A percentile compares a stretch with the other conserved stretches of the same genome.
Evolutionary conservation across 2,888 invertebrate species (phyloP).

Genomic region (Ariolimax columbianus): DNA sequence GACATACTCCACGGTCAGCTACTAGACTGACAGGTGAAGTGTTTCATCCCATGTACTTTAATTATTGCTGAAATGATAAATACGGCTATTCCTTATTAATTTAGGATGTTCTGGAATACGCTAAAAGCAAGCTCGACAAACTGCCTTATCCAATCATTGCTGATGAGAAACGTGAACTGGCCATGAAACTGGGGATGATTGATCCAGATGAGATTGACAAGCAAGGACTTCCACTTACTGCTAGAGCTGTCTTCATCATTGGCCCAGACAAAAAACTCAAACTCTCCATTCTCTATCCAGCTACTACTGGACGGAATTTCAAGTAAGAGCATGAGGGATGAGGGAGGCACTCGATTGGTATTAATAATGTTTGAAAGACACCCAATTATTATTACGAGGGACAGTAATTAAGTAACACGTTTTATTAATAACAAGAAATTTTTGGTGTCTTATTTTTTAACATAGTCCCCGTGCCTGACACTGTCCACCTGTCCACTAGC

Average conservation of each 20-base stretch:
- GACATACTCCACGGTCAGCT: no score
- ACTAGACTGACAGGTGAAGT: no score
- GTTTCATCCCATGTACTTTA: no score
- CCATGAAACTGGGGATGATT: slow-evolving; percentile 91
- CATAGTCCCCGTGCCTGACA: no score
- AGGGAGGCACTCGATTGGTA: no score
- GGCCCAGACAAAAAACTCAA: slow-evolving; percentile 92
- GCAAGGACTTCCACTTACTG: slow-evolving; percentile 89
- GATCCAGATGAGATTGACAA: slow-evolving; percentile 92
- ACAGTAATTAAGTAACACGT: no score
- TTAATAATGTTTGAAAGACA: no score
- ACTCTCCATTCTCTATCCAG: slow-evolving; percentile 94
- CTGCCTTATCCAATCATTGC: slow-evolving; percentile 97
- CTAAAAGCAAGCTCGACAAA: slow-evolving; percentile 52
- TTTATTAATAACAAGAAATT: no score
- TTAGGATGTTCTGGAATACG: slow-evolving; percentile 48
- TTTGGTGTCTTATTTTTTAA: no score
- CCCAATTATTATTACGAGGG: no score
- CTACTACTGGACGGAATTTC: slow-evolving; percentile 97
- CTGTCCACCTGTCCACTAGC: no score
- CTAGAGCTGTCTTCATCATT: slow-evolving; percentile 91
- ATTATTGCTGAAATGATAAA: not conserved
- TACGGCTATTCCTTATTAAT: not conserved
- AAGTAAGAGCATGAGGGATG: slow-evolving; percentile 86
- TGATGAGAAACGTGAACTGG: slow-evolving; percentile 89